Base-by-base conservation (phyloP, 1,140 invertebrate genomes). In the Cyclina sinensis region DNA sequence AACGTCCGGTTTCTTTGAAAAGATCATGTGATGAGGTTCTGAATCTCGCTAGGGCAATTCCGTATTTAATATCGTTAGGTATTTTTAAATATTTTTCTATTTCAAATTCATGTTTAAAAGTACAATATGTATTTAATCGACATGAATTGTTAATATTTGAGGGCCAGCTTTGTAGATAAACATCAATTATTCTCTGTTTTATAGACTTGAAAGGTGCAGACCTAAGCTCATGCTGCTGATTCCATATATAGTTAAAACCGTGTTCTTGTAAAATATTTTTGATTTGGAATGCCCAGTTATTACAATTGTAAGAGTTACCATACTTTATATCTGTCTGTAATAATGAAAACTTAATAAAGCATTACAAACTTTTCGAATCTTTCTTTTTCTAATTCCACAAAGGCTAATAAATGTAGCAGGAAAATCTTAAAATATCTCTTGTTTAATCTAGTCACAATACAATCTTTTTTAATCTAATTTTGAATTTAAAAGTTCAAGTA, bases 101-200 rank as follows among this genome's bases (percentile, higher is more conserved):
- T 73, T 73, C 11, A 43, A 73, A 73, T 30, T 18, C n/a, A 24
- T 73, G 68, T 35, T 73, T 73, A 43, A 32, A 73, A 12, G 32
- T 37, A 24, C 32, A 35, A 30, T 73, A 73, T 5, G 68, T 9
- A 30, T 43, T 7, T 11, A 73, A 35, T 4, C 37, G 30, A 5
- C 14, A n/a, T n/a, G 37, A 73, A 35, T 73, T 73, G 32, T 73
- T 73, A 14, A 73, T 73, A 30, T 14, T n/a, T 32, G 32, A 35
- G 32, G 14, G 16, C 68, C 16, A 73, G 16, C 68, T 16, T 32
- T 73, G 68, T 30, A 30, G 14, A 35, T 35, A 43, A 5, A n/a
- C 32, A 43, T 73, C n/a, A n/a, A n/a, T n/a, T n/a, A n/a, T n/a
- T n/a, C n/a, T 7, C 32, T 73, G 30, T 35, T 73, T 37, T 73